Base-by-base conservation (phyloP, 2,797 vertebrate genomes). In the Peromyscus aztecus region DNA sequence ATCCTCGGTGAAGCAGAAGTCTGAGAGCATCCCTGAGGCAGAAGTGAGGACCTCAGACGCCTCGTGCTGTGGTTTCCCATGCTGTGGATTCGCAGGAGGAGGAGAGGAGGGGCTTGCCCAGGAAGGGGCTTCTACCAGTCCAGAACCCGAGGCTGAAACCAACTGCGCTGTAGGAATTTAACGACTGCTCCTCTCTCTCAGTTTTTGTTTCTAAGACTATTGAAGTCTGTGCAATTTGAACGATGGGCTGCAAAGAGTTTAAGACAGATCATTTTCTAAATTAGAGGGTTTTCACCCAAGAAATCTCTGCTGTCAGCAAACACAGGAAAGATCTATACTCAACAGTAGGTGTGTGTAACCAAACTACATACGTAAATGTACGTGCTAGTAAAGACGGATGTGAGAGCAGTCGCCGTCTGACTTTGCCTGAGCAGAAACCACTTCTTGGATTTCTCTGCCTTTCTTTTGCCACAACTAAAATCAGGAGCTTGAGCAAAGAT, bases 211-310 rank as follows among this genome's bases (percentile, higher is more conserved):
- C 95, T 88, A 52, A 77, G 19, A 91, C 40, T 40, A 88, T 67
- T 4, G 2, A 63, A 78, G 94, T 88, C 57, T 43, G 0, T 52
- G 83, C 12, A 49, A 43, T 86, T 77, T 75, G 75, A 90, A 87
- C 40, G 46, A 29, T 46, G 77, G 73, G 67, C 73, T 93, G 59
- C 49, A 14, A 77, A 76, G n/a, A 57, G 76, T 89, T 59, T 57
- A 73, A 93, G 61, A 86, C 57, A 52, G 82, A 65, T 27, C 77
- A n/a, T 83, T 85, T 97, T 91, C 87, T 92, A 93, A 89, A 95
- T 65, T 67, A 94, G 27, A 57, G 63, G 78, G 91, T 94, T 59
- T 92, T 63, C 81, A 76, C 85, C 14, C 93, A 80, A 94, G 96
- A 95, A 95, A 92, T 80, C 34, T 9, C 63, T 40, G 84, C 63